Percentiles rank a stretch among this genome's conserved stretches.
These are phyloP conservation scores for Dryobotodes eremita DNA, from an alignment of 2,888 invertebrate species.

Conservation along the genomic window DNA sequence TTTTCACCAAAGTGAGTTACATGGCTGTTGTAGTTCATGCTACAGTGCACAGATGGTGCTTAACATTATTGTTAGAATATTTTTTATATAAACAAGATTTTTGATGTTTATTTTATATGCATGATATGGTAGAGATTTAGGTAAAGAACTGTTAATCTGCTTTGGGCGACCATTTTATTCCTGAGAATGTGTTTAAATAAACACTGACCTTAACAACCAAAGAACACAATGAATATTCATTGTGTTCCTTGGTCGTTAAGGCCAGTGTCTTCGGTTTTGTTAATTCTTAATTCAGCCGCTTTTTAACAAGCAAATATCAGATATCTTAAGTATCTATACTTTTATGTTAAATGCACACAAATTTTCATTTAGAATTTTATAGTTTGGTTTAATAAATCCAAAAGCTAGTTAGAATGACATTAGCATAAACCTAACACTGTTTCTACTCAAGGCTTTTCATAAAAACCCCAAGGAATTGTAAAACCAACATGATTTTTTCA, in stretches of 20 bases:
- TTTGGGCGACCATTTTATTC: not conserved
- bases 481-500: constrained; percentile 66
- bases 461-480: constrained; percentile 61
- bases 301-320: not conserved
- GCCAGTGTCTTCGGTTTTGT: not conserved
- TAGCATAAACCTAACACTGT: constrained; percentile 42
- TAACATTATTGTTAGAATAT: not conserved
- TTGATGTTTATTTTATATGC: not conserved
- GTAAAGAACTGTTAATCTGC: not conserved
- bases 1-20: accelerated
- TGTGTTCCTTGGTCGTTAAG: not conserved
- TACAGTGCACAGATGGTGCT: constrained; percentile 51
- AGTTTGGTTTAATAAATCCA: not conserved
- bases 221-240: too few species aligned
- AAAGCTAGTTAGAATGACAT: constrained; percentile 22
- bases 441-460: constrained; percentile 43
- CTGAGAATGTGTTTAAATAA: too few species aligned
- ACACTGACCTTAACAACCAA: too few species aligned
- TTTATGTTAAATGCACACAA: not conserved
- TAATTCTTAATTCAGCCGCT: not conserved
- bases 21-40: not conserved
- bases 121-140: not conserved
- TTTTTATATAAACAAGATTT: not conserved
- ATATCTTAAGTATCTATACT: not conserved
- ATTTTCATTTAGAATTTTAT: not conserved